Percentiles rank a stretch among this genome's conserved stretches.
phyloP scores from a whole-genome alignment of 53 echinoderm and acorn worm species.

The Holothuria leucospilota region DNA sequence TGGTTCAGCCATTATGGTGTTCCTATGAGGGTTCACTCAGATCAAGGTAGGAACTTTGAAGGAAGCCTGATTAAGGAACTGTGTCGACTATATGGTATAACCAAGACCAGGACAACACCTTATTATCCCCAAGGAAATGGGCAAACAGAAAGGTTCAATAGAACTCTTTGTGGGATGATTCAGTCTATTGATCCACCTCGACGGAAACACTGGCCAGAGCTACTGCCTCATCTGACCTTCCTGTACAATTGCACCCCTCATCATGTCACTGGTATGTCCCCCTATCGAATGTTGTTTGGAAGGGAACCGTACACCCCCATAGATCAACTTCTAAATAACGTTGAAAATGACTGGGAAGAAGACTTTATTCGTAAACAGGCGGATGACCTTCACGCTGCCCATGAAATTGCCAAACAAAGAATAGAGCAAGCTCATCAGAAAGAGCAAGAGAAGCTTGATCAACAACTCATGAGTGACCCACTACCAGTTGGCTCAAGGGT shows the following conservation, averaged over 20 bases:
- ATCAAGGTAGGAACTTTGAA: conserved; percentile 66
- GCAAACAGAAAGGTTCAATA: no score
- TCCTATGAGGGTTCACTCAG: conserved; percentile 54
- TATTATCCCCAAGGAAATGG: conserved; percentile 52
- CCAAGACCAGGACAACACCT: conserved; percentile 44
- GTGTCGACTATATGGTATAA: conserved; percentile 36
- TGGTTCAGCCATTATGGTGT: conserved; percentile 67
- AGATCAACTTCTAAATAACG: conserved; percentile 57
- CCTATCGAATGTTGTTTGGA: conserved; percentile 69
- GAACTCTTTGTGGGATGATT: conserved; percentile 49
- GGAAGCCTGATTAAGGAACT: conserved; percentile 44
- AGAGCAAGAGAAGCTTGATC: conserved; percentile 36
- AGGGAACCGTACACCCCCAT: conserved; percentile 57
- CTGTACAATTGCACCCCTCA: conserved; percentile 73
- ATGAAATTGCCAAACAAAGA: conserved; percentile 23
- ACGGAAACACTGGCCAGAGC: conserved; percentile 64
- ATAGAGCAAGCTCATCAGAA: conserved; percentile 8
- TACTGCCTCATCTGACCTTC: conserved; percentile 59
- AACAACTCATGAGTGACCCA: conserved; percentile 2
- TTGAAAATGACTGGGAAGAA: conserved; percentile 55
- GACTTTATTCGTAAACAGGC: conserved; percentile 56
- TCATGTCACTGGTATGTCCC: conserved; percentile 51
- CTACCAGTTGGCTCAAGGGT: conserved; percentile 34
- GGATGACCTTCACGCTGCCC: conserved; percentile 23
- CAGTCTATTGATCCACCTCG: conserved; percentile 52